Evolutionary conservation across 2,888 invertebrate genomes (phyloP), one percentile per base, ranked within the genome.

Genomic region (Yponomeuta malinellus): DNA sequence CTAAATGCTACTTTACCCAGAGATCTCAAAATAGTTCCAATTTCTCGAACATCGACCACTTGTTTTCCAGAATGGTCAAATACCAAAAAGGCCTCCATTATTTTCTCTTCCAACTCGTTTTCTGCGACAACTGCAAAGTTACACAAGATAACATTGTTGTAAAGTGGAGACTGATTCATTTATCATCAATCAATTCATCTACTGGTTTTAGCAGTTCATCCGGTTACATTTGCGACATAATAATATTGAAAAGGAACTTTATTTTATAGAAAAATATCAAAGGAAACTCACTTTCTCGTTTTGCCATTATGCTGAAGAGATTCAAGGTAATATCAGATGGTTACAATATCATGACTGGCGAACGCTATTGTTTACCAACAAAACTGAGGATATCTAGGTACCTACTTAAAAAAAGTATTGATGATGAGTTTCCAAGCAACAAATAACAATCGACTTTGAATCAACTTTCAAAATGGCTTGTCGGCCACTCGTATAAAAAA

Each of bases 61-160:
- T 96, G 96, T 79, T 95, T 97, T 69, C 95, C 96, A 71, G 96
- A 95, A 87, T 97, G 97, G 83, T 98, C 98, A 83, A 98, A 98
- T 37, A 98, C 95, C 80, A 96, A 96, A 85, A 98, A 98, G 2
- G 97, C 96, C 78, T 97, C 97, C 5, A 95, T 95, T 71, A 98
- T 96, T 87, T 93, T 95, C 80, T 95, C 95, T 79, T 97, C 96
- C 77, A 97, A 87, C 73, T 96, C 96, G 78, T 94, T 95, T 73
- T 93, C 94, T 48, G 95, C 87, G 74, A 82, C 78, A 75, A 93
- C 94, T 94, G 74, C 1, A 63, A 63, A 74, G 1, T 33, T 5
- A 33, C 5, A 33, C 33, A 23, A 23, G 23, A 23, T 23, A 65
- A 23, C 31, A 33, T n/a, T 12, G 29, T 65, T 64, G 23, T 71